phyloP scores from a whole-genome alignment of 2,888 invertebrate species.

The Lysandra coridon region DNA sequence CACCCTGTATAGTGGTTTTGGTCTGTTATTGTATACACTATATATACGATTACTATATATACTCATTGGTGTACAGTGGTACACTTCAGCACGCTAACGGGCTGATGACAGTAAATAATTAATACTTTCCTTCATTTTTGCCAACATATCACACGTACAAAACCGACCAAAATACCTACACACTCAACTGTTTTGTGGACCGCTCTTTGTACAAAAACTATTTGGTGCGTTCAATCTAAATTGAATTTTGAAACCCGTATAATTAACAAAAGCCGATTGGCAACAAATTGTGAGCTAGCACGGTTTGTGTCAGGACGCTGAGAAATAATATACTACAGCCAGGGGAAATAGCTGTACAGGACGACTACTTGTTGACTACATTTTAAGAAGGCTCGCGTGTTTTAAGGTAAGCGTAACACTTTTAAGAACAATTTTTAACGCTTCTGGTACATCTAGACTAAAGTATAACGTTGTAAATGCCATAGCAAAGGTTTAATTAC shows the following conservation, averaged over 20 bases:
- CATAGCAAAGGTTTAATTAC: too few species aligned
- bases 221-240: not conserved
- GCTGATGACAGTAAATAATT: not conserved
- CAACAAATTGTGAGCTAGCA: not conserved
- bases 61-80: too few species aligned
- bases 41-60: too few species aligned
- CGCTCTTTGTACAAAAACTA: constrained; percentile 3
- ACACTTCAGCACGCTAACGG: too few species aligned
- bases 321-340: not conserved
- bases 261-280: not conserved
- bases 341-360: not conserved
- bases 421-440: too few species aligned
- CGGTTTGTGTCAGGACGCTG: not conserved
- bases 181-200: not conserved
- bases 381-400: too few species aligned
- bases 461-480: too few species aligned
- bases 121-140: not conserved
- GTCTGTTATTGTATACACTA: too few species aligned
- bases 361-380: not conserved
- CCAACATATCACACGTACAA: not conserved
- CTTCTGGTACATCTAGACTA: too few species aligned
- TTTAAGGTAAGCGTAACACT: too few species aligned
- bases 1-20: too few species aligned
- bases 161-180: not conserved
- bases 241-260: not conserved